Evolutionary conservation across 2,113 vertebrate genomes (phyloP).

Genomic region (Candoia aspera): DNA sequence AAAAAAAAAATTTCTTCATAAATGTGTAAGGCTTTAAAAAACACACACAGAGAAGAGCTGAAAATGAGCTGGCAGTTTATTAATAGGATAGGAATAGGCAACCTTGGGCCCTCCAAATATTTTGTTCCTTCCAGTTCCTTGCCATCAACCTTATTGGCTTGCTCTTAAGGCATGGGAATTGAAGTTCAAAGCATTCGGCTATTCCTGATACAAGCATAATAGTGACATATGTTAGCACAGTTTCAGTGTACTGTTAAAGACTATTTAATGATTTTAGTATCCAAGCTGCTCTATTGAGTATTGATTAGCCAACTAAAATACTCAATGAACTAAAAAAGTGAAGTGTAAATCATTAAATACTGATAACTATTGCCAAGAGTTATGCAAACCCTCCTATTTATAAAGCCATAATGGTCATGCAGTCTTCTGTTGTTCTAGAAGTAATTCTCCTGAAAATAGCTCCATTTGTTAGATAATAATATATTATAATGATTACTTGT

Average conservation of each 20-base stretch:
- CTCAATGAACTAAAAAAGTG: too few species aligned
- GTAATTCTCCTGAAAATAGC: background rate
- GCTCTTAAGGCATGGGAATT: background rate
- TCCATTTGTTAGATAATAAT: background rate
- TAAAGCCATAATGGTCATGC: background rate
- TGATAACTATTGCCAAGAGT: background rate
- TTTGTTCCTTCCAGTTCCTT: background rate
- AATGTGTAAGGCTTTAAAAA: background rate
- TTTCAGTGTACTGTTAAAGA: background rate
- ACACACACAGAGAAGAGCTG: background rate
- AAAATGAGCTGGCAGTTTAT: background rate
- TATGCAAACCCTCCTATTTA: background rate
- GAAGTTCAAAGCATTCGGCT: background rate
- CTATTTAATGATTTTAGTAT: background rate
- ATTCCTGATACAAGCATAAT: background rate
- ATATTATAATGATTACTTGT: background rate
- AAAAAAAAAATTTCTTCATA: background rate
- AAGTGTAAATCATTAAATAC: too few species aligned
- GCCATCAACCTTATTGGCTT: background rate
- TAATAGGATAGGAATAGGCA: background rate
- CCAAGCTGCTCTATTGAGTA: background rate
- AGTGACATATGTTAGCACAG: background rate
- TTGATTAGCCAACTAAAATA: background rate
- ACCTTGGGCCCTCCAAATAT: background rate
- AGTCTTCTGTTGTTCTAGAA: background rate